phyloP scores from a whole-genome alignment of 2,888 invertebrate species.

The Caenorhabditis plicata region DNA sequence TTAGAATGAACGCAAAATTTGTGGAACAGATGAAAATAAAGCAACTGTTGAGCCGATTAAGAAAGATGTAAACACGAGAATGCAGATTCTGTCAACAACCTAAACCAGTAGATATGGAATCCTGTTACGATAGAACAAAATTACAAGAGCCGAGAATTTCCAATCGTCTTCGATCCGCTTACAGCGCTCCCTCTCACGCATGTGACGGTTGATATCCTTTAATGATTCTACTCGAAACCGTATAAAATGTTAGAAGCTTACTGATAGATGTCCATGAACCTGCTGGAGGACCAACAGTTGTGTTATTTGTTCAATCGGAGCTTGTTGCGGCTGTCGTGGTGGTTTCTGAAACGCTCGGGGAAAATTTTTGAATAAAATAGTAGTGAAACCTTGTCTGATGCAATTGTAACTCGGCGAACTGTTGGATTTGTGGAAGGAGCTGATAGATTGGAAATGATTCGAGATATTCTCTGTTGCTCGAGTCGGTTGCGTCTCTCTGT shows the following conservation, averaged over 20 bases:
- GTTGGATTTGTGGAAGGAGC: conserved; percentile 18
- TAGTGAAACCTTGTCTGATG: background rate
- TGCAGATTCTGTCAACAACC: conserved; percentile 54
- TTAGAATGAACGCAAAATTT: conserved; percentile 35
- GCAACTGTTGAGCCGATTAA: conserved; percentile 38
- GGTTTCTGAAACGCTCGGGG: background rate
- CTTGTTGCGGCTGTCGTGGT: too few relatives aligned
- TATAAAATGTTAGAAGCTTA: conserved; percentile 4
- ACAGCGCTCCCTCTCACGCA: conserved; percentile 37
- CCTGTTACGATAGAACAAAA: background rate
- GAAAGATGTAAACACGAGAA: conserved; percentile 43
- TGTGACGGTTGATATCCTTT: conserved; percentile 38
- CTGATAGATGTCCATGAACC: conserved; percentile 44
- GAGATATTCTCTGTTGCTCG: conserved; percentile 25
- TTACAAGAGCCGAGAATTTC: conserved; percentile 50
- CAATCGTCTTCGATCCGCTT: conserved; percentile 47
- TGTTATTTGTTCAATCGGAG: conserved; percentile 39
- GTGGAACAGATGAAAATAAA: conserved; percentile 46
- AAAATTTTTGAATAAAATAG: background rate
- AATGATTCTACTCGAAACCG: background rate
- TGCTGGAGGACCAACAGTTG: conserved; percentile 48
- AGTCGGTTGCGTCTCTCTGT: conserved; percentile 18
- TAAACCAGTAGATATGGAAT: too few relatives aligned
- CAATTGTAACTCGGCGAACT: conserved; percentile 17
- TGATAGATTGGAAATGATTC: conserved; percentile 16